phyloP scores from a whole-genome alignment of 35 echinoderm and acorn worm species.

The Acanthaster planci region DNA sequence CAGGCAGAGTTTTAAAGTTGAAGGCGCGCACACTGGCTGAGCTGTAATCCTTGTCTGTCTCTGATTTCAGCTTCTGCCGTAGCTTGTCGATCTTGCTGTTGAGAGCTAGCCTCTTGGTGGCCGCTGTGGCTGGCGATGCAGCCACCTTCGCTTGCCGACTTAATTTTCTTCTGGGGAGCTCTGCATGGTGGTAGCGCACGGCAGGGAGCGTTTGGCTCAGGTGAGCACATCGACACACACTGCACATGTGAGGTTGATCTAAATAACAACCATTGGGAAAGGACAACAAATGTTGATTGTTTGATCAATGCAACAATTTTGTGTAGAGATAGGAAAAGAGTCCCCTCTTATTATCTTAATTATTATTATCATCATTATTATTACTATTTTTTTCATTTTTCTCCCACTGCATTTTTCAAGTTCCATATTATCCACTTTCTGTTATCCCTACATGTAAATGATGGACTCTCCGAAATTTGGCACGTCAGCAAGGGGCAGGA shows the following conservation, averaged over 20 bases:
- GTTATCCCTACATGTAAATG: too few relatives aligned
- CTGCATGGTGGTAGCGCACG: not conserved
- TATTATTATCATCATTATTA: too few relatives aligned
- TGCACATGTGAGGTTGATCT: not conserved
- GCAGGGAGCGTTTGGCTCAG: slow-evolving; percentile 9
- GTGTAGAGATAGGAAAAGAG: too few relatives aligned
- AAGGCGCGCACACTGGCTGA: not conserved
- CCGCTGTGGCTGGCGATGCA: not conserved
- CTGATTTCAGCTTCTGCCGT: not conserved
- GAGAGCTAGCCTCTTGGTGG: slow-evolving; percentile 1
- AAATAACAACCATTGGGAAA: not conserved
- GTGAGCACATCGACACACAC: not conserved
- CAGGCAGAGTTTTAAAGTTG: too few relatives aligned
- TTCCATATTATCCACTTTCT: too few relatives aligned
- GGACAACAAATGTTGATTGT: too few relatives aligned
- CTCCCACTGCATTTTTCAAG: too few relatives aligned
- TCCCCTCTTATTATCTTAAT: too few relatives aligned
- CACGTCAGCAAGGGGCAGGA: too few relatives aligned
- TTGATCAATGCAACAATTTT: too few relatives aligned
- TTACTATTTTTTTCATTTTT: too few relatives aligned
- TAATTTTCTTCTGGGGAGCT: not conserved
- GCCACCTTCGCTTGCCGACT: not conserved
- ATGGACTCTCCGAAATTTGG: too few relatives aligned
- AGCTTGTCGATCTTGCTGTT: slow-evolving; percentile 18
- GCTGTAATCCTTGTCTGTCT: not conserved